These are phyloP conservation scores for Anthonomus grandis DNA, from an alignment of 1,140 invertebrate genomes.

Conservation along the genomic window DNA sequence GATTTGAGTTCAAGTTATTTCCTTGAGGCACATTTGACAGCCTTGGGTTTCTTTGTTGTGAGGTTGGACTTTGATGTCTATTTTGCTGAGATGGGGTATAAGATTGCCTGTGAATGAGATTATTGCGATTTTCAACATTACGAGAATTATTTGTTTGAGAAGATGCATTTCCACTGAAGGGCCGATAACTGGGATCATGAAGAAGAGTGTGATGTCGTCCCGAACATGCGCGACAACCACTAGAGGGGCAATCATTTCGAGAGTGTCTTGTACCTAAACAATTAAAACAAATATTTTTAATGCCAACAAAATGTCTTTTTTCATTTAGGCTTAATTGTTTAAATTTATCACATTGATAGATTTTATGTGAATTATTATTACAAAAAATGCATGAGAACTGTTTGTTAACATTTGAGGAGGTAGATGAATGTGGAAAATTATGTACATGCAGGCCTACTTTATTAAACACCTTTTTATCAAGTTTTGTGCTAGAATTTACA, in stretches of 20 bases:
- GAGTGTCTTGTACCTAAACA: constrained; percentile 11
- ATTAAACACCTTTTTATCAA: not conserved
- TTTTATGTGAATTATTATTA: constrained; percentile 1
- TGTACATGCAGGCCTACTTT: not conserved
- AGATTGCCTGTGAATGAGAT: too few species aligned
- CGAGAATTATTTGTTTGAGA: too few species aligned
- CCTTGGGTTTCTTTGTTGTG: too few species aligned
- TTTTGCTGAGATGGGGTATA: not conserved
- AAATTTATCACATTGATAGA: constrained; percentile 3
- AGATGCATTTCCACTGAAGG: too few species aligned
- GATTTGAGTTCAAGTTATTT: not conserved
- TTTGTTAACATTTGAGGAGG: too few species aligned
- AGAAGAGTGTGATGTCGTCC: constrained; percentile 15
- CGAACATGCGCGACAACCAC: constrained; percentile 6
- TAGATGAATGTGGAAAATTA: too few species aligned
- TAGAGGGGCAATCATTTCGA: constrained; percentile 9
- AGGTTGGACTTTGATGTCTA: not conserved
- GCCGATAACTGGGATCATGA: too few species aligned
- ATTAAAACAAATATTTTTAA: constrained; percentile 13
- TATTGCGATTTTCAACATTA: not conserved
- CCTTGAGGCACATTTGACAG: not conserved
- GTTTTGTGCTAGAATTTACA: not conserved
- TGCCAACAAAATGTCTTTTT: constrained; percentile 5
- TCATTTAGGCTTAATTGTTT: not conserved
- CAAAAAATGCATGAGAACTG: constrained; percentile 4